Base-by-base conservation (phyloP, 2,888 invertebrate genomes). In the Mimas tiliae region DNA sequence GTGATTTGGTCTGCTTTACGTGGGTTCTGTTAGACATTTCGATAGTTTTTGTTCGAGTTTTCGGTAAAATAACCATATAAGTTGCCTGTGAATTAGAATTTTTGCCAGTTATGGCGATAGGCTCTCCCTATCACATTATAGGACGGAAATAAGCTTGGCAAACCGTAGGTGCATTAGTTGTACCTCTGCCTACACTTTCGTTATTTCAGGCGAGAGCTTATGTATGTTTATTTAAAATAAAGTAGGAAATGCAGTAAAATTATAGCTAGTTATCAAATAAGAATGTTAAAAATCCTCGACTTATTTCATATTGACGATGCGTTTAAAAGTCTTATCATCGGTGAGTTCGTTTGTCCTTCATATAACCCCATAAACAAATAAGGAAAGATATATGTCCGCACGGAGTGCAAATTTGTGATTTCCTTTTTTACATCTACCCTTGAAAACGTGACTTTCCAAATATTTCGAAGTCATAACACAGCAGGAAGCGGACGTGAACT, bases 391-490 rank as follows among this genome's bases (percentile, higher is more conserved):
- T 73, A 65, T 68, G 69, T 62, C 65, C 67, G 47, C 68, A 69
- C 69, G 65, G 70, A 80, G 81, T 80, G 80, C 79, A 74, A 81
- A 80, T 76, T 78, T 77, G 71, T 76, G 68, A 75, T 82, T 82
- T 81, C 76, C 78, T 81, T 81, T 82, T 82, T 74, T 76, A 73
- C 66, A 71, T 69, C 76, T 82, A 80, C 76, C 86, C 85, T 86
- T 87, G 85, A 83, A 78, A 27, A 82, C 75, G 80, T 83, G 81
- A 80, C 83, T 85, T 83, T 84, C 75, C 72, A 78, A 81, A 82
- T 77, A 78, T 77, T 72, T 74, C 67, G 68, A 71, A 62, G 70
- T 58, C 72, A 74, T 74, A 72, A 71, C 69, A 66, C 64, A 68
- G 64, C 78, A 81, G 85, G 85, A 86, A 82, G 75, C 73, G 77